phyloP scores from a whole-genome alignment of 2,113 vertebrate species.

The Struthidea cinerea region DNA sequence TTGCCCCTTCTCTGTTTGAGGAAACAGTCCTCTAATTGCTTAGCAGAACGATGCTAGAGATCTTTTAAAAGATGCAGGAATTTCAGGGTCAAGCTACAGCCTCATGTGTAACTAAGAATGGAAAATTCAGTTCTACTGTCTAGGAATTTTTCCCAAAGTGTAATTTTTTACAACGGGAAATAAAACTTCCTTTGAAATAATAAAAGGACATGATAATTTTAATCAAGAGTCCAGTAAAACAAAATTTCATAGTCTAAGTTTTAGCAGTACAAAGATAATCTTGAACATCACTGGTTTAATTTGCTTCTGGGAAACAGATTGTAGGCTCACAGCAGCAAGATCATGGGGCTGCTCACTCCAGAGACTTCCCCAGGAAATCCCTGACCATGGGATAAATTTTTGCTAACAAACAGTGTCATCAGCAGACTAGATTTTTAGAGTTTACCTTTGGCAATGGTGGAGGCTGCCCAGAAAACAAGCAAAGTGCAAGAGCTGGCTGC shows the following conservation, averaged over 20 bases:
- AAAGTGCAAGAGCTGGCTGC: not conserved
- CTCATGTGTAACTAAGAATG: not conserved
- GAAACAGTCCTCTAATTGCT: not conserved
- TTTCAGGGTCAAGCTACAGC: not conserved
- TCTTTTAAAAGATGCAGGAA: conserved; percentile 24
- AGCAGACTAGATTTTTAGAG: not conserved
- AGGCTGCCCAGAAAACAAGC: not conserved
- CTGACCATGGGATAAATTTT: not conserved
- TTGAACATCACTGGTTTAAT: not conserved
- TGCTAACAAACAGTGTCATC: not conserved
- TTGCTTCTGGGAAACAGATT: not conserved
- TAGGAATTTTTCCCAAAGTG: not conserved
- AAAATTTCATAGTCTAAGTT: not conserved
- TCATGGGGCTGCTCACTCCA: not conserved
- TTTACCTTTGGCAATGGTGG: not conserved
- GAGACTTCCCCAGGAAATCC: not conserved
- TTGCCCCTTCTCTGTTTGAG: not conserved
- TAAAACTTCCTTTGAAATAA: not conserved
- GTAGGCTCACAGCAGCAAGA: not conserved
- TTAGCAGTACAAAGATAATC: not conserved
- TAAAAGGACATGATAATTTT: not conserved
- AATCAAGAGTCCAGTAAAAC: not conserved
- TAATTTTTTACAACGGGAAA: not conserved
- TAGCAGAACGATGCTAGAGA: not conserved
- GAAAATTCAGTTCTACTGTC: not conserved